phyloP scores from a whole-genome alignment of 2,113 vertebrate genomes.

The Dasyornis broadbenti region DNA sequence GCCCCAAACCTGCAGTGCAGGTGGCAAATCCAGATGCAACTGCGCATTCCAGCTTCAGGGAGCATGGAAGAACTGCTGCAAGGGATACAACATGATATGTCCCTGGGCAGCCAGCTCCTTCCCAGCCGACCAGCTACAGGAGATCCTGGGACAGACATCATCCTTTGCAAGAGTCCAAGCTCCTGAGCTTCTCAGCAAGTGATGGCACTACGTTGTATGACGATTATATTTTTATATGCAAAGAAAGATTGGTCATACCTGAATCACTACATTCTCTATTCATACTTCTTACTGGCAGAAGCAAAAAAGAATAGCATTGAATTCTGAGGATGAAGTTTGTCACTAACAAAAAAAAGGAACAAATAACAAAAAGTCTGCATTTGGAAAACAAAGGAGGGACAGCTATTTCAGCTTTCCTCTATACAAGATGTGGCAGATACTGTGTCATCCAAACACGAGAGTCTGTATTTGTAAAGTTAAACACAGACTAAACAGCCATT shows the following conservation, averaged over 20 bases:
- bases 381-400: neutral
- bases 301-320: neutral
- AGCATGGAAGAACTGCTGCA: neutral
- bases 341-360: neutral
- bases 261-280: neutral
- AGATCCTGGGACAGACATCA: neutral
- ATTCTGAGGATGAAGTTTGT: neutral
- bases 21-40: neutral
- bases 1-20: neutral
- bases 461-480: neutral
- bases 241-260: neutral
- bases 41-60: neutral
- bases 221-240: neutral
- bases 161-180: neutral
- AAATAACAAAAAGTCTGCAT: neutral
- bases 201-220: neutral
- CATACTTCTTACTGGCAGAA: neutral
- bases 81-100: rapidly evolving
- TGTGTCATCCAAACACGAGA: neutral
- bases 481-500: neutral
- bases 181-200: neutral
- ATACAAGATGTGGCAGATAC: neutral
- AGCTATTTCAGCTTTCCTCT: neutral
- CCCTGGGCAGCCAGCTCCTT: neutral
- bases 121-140: neutral